Evolutionary conservation across 1,140 invertebrate species (phyloP).

Genomic region (honey bee (Apis mellifera)): DNA sequence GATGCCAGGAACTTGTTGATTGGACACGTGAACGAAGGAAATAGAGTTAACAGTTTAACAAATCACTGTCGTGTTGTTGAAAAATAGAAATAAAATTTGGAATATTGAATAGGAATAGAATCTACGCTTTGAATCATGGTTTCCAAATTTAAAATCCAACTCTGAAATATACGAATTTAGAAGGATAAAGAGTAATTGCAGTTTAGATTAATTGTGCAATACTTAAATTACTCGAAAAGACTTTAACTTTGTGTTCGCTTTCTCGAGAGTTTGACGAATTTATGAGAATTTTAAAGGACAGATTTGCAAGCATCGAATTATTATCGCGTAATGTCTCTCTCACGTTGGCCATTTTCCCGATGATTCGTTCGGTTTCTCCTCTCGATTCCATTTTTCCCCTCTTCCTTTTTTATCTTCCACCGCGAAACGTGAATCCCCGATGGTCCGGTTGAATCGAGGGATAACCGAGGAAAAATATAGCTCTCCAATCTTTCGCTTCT

Average conservation of each 20-base stretch:
- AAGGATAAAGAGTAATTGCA: too few species aligned
- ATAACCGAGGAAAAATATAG: neutral
- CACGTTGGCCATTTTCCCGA: neutral
- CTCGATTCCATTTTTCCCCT: neutral
- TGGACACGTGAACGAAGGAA: neutral
- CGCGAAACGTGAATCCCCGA: neutral
- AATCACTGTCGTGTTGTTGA: too few species aligned
- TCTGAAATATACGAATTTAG: too few species aligned
- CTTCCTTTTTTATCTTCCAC: neutral
- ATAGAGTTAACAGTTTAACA: neutral
- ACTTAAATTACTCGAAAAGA: too few species aligned
- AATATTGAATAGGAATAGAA: too few species aligned
- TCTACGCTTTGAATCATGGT: neutral
- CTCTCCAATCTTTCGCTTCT: neutral
- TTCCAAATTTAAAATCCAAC: too few species aligned
- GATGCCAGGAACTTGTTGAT: constrained; percentile 19
- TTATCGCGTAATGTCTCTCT: neutral
- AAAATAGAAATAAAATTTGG: too few species aligned
- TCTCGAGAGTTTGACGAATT: neutral
- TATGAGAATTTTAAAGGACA: neutral
- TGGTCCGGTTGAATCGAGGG: neutral
- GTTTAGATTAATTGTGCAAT: too few species aligned
- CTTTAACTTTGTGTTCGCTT: too few species aligned
- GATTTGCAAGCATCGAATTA: neutral
- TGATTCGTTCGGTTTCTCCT: neutral